Percentiles rank a stretch among this genome's conserved stretches.
These are phyloP conservation scores for Maylandia zebra DNA, from an alignment of 2,113 vertebrate genomes.

Conservation along the genomic window DNA sequence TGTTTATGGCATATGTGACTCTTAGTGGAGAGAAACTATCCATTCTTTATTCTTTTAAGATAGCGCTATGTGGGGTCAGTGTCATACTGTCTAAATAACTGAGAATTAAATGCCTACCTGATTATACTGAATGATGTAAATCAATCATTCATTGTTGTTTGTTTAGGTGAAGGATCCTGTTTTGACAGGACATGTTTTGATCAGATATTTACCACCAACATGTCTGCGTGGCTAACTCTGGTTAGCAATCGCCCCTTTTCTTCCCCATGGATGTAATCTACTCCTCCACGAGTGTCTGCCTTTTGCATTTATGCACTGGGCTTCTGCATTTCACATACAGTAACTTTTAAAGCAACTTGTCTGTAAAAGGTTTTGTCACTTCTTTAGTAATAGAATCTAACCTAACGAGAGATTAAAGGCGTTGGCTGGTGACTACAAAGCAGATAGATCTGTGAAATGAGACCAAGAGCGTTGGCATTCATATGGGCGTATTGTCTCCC, in stretches of 20 bases:
- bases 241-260: background rate
- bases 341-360: background rate
- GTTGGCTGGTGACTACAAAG: background rate
- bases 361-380: background rate
- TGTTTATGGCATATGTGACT: background rate
- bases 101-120: background rate
- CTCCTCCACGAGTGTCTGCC: background rate
- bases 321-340: background rate
- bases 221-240: background rate
- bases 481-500: background rate
- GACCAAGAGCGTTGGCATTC: background rate
- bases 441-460: background rate
- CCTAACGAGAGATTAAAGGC: background rate
- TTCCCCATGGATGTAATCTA: background rate
- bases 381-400: background rate
- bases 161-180: background rate
- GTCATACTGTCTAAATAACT: background rate
- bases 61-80: background rate
- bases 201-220: background rate
- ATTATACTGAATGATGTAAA: background rate
- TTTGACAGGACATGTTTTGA: background rate
- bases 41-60: background rate
- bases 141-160: background rate
- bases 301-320: background rate
- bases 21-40: background rate